Evolutionary conservation across 2,888 invertebrate species (phyloP), one percentile per base, ranked within the genome.

Genomic region (Eupsilia transversa): DNA sequence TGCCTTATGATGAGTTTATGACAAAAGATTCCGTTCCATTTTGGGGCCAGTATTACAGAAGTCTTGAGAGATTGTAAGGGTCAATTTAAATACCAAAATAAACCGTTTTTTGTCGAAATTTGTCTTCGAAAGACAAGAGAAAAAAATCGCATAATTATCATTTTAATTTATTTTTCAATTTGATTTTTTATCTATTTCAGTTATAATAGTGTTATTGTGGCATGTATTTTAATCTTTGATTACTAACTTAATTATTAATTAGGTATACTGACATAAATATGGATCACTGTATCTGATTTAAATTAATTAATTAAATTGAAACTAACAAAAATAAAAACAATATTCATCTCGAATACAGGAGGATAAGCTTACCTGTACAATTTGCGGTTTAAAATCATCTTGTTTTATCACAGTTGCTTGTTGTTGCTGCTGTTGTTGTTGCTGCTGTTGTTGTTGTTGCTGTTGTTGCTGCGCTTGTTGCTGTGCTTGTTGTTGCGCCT

Each of bases 331-430:
- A 12, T n/a, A 10, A 54, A 54, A 27, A n/a, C 4, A 52, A 10
- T 23, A 14, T 27, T 5, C 2, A 54, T 27, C 0, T 54, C 5
- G 5, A 54, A 27, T 3, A 14, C 27, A 54, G 14, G 2, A 27
- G 14, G 6, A 27, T n/a, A 54, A 27, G 14, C 5, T 56, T 33
- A 30, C 97, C 96, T 97, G 97, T 91, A 96, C 94, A 84, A 96
- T 96, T 88, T 96, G 96, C 3, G 96, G 96, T 87, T 96, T 96
- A 80, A 96, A 96, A 75, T 97, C 93, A 83, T 97, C 93, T 90
- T 97, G 88, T 92, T 96, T 94, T 89, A 96, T 96, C 89, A 97
- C 96, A 91, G 97, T 94, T 84, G 96, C 89, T 83, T 95, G 95
- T 75, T 93, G 94, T 46, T 92, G 92, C 12, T 92, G 92, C 23